Conservation (phyloP, 2,888 invertebrate species). For the Lasioglossum pauxillum region DNA sequence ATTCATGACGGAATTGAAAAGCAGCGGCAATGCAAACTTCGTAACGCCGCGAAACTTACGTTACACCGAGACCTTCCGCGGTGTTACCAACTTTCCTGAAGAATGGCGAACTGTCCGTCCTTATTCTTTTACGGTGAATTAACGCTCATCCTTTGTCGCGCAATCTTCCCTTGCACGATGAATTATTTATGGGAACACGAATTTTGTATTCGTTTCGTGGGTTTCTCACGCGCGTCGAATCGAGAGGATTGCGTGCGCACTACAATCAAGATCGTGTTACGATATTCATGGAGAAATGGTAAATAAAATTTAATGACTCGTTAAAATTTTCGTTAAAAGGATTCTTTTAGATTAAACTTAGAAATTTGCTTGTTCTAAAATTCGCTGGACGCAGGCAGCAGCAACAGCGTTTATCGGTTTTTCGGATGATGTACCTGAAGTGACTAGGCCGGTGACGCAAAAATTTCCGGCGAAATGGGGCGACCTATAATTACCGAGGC, state of each 20-base stretch:
- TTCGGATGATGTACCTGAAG: neutral
- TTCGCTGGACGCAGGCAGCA: neutral
- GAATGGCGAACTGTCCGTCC: neutral
- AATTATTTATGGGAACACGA: neutral
- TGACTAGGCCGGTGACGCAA: slow-evolving; percentile 3
- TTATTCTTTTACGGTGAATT: slow-evolving; percentile 13
- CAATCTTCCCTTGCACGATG: neutral
- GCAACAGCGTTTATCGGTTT: neutral
- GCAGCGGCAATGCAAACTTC: slow-evolving; percentile 3
- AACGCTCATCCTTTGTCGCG: neutral
- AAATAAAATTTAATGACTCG: neutral
- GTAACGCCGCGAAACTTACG: slow-evolving; percentile 4
- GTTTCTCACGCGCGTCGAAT: neutral
- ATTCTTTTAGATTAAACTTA: neutral
- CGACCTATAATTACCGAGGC: slow-evolving; percentile 34
- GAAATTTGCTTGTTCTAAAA: neutral
- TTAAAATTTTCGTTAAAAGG: neutral
- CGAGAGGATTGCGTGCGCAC: neutral
- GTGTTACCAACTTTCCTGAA: neutral
- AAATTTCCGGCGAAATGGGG: slow-evolving; percentile 42
- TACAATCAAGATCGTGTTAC: neutral
- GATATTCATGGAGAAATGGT: neutral
- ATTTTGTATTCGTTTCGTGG: neutral
- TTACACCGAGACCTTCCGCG: neutral
- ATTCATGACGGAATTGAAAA: slow-evolving; percentile 24